These are phyloP conservation scores for Diaprepes abbreviatus DNA, from an alignment of 2,888 invertebrate species.

Conservation along the genomic window DNA sequence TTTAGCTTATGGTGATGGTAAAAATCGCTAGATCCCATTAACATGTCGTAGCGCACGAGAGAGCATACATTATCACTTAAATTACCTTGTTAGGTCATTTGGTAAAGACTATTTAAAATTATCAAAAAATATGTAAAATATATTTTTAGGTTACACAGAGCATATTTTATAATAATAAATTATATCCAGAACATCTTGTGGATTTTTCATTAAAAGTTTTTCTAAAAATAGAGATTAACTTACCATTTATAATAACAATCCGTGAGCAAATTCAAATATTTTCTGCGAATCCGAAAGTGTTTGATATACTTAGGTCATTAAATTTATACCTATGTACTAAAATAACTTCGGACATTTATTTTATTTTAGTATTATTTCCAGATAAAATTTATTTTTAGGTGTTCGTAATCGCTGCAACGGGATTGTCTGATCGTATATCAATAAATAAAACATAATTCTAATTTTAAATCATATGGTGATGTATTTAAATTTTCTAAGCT, in stretches of 20 bases:
- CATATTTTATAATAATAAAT: no score
- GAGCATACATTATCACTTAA: no score
- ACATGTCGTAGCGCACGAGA: no score
- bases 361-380: background rate
- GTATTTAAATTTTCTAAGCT: background rate
- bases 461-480: background rate
- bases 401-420: conserved; percentile 6
- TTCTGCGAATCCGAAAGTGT: background rate
- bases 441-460: background rate
- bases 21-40: no score
- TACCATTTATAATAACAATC: background rate
- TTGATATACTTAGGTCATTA: background rate
- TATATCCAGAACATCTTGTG: no score
- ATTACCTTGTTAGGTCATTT: no score
- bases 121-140: no score
- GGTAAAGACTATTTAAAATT: no score
- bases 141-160: no score
- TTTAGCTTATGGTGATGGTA: no score
- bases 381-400: background rate
- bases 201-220: no score
- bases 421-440: background rate
- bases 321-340: background rate
- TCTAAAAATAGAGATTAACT: background rate
- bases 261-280: background rate
- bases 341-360: background rate